Evolutionary conservation across 2,797 vertebrate species (phyloP).

Genomic region (Astyanax mexicanus): DNA sequence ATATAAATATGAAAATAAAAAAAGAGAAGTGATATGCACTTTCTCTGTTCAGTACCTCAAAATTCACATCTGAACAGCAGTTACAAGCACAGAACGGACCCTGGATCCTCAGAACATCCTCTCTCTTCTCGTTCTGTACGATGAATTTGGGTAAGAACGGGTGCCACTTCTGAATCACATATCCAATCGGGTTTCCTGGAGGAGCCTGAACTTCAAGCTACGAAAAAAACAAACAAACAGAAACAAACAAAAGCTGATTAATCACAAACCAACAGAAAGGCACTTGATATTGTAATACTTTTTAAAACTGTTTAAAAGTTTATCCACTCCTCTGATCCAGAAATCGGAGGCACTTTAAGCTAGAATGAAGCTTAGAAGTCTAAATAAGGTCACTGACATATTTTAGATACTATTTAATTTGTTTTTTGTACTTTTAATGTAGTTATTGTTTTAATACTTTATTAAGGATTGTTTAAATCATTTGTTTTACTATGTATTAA

Average conservation of each 20-base stretch:
- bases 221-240: constrained; percentile 2
- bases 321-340: no score
- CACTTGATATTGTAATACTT: no score
- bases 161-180: constrained; percentile 82
- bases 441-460: no score
- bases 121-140: constrained; percentile 77
- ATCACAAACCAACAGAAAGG: background rate
- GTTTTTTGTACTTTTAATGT: no score
- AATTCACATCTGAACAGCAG: constrained; percentile 81
- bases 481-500: no score
- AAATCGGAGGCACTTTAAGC: no score
- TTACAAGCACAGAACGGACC: constrained; percentile 78
- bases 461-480: no score
- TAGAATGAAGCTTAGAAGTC: no score
- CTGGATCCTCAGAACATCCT: constrained; percentile 72
- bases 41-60: constrained; percentile 74
- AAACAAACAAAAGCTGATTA: no score
- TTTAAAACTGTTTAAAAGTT: no score
- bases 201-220: constrained; percentile 86
- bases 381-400: no score
- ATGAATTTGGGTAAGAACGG: constrained; percentile 79
- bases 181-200: constrained; percentile 80
- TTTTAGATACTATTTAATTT: no score
- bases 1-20: background rate
- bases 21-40: background rate